These are phyloP conservation scores for Gymnothorax javanicus DNA, from an alignment of 2,797 vertebrate species.

Conservation along the genomic window DNA sequence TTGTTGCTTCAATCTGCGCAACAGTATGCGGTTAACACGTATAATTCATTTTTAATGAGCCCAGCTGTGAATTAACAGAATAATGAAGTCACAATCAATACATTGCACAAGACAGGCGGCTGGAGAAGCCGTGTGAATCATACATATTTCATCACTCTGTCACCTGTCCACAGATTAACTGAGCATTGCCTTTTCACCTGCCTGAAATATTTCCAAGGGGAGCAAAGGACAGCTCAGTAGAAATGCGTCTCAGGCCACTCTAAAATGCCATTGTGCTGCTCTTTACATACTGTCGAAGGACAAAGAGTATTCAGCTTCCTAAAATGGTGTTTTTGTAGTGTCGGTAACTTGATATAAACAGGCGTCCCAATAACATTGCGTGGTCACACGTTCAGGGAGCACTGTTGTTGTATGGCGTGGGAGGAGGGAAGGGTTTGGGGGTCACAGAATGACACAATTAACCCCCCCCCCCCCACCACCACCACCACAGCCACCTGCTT, in stretches of 20 bases:
- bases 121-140: background rate
- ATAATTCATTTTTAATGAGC: background rate
- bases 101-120: background rate
- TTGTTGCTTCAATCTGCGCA: background rate
- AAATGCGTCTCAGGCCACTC: background rate
- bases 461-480: slow-evolving; percentile 10
- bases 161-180: background rate
- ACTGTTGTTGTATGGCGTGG: slow-evolving; percentile 4
- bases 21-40: background rate
- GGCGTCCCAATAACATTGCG: background rate
- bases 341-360: slow-evolving; percentile 16
- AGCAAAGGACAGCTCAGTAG: background rate
- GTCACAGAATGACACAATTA: background rate
- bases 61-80: background rate
- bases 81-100: background rate
- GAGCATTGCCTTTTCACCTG: background rate
- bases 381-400: background rate
- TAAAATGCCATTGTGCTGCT: background rate
- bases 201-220: slow-evolving; percentile 7
- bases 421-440: background rate
- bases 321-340: slow-evolving; percentile 10
- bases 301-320: slow-evolving; percentile 20
- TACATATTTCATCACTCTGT: background rate
- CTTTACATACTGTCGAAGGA: background rate
- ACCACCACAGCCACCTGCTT: slow-evolving; percentile 28